phyloP scores from a whole-genome alignment of 92 coral and sea anemone species.

The Epizoanthus rinbou region DNA sequence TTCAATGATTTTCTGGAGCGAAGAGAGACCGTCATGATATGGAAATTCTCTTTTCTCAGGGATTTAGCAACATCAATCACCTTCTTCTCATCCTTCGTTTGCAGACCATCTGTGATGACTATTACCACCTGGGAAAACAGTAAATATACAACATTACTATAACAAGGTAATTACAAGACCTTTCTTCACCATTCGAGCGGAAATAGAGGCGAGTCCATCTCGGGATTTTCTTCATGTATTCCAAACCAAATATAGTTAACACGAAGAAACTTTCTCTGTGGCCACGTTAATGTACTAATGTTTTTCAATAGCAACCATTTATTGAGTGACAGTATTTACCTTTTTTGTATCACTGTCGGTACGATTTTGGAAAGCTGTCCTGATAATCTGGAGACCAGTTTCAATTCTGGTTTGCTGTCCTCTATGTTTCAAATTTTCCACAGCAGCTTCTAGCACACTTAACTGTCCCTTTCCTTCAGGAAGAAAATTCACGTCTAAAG shows the following conservation, averaged over 20 bases:
- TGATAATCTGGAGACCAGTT: constrained; percentile 5
- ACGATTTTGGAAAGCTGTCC: not conserved
- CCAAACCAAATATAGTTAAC: no score
- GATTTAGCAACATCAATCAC: not conserved
- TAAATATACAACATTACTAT: not conserved
- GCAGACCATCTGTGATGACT: constrained; percentile 9
- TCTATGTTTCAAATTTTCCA: not conserved
- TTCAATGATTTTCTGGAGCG: not conserved
- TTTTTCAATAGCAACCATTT: no score
- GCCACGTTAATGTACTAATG: no score
- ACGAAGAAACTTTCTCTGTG: no score
- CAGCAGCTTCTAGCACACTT: not conserved
- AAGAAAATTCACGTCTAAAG: not conserved
- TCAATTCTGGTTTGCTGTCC: not conserved
- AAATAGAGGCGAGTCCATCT: no score
- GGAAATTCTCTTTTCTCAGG: not conserved
- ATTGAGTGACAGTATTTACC: not conserved
- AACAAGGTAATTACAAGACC: no score
- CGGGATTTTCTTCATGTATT: no score
- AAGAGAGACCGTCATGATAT: not conserved
- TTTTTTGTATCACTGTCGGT: not conserved
- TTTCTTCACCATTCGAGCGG: no score
- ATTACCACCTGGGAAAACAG: not conserved
- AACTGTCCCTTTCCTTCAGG: not conserved
- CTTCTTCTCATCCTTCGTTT: not conserved